Conservation (phyloP, 2,113 vertebrate genomes). For the Corapipo altera region DNA sequence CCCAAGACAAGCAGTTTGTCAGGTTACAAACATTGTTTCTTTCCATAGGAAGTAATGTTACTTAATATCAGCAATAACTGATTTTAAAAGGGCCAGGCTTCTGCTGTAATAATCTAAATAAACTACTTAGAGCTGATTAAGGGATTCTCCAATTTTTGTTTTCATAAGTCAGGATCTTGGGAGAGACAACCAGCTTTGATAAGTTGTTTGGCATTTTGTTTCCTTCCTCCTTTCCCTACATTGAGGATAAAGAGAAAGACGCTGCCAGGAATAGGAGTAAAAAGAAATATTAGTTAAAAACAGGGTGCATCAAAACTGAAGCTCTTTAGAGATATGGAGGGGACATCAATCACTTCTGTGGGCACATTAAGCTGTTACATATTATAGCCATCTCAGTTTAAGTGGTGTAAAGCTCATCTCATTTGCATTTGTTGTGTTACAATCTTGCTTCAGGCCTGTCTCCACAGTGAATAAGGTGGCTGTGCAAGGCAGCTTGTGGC, state of each 20-base stretch:
- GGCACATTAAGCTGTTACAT: slow-evolving; percentile 65
- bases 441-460: slow-evolving; percentile 83
- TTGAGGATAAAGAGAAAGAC: neutral
- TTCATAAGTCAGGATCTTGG: neutral
- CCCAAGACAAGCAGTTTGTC: neutral
- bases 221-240: neutral
- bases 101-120: neutral
- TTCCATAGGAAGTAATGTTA: neutral
- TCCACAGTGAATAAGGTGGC: slow-evolving; percentile 81
- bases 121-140: neutral
- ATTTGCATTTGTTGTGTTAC: slow-evolving; percentile 83
- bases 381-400: slow-evolving; percentile 80
- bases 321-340: slow-evolving; percentile 40
- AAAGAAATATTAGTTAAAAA: slow-evolving; percentile 61
- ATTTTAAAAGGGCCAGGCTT: neutral
- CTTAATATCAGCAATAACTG: neutral
- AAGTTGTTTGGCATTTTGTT: neutral
- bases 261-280: neutral
- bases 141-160: neutral
- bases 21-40: neutral
- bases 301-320: slow-evolving; percentile 32
- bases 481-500: slow-evolving; percentile 69
- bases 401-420: slow-evolving; percentile 80
- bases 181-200: neutral
- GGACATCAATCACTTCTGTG: slow-evolving; percentile 52